phyloP scores from a whole-genome alignment of 2,888 invertebrate species.

The Eupithecia tripunctaria region DNA sequence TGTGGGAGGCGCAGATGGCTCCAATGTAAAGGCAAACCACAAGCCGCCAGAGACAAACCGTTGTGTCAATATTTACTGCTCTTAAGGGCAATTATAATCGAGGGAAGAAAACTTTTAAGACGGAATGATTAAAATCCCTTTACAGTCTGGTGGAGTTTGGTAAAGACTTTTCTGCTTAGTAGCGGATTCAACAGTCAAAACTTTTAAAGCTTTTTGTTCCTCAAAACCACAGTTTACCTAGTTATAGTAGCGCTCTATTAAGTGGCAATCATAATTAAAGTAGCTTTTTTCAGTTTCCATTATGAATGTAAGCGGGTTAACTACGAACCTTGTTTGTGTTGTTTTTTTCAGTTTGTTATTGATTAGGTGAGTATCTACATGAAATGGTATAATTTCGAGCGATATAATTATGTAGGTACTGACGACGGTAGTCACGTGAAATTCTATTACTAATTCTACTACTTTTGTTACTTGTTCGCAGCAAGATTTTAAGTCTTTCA shows the following conservation, averaged over 20 bases:
- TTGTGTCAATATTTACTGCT: constrained; percentile 29
- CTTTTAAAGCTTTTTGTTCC: neutral
- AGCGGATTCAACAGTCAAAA: neutral
- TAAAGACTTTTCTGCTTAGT: constrained; percentile 20
- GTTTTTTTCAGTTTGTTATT: neutral
- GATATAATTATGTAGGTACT: neutral
- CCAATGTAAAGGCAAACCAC: constrained; percentile 20
- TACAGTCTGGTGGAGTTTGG: constrained; percentile 18
- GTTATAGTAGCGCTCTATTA: neutral
- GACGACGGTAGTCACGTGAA: neutral
- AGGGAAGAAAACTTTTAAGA: constrained; percentile 17
- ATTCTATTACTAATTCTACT: neutral
- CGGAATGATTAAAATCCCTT: constrained; percentile 22
- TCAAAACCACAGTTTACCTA: neutral
- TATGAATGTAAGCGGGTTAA: too few species aligned
- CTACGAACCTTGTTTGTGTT: too few species aligned
- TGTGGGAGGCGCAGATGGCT: constrained; percentile 24
- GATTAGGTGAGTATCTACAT: neutral
- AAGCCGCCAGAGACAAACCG: constrained; percentile 17
- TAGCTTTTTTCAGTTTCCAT: neutral
- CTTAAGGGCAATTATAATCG: constrained; percentile 20
- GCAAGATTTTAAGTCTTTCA: neutral
- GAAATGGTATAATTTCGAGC: neutral
- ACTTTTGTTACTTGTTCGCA: neutral
- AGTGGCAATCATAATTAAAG: neutral